Conservation (phyloP, 2,888 invertebrate species). For the Lomographa bimaculata region DNA sequence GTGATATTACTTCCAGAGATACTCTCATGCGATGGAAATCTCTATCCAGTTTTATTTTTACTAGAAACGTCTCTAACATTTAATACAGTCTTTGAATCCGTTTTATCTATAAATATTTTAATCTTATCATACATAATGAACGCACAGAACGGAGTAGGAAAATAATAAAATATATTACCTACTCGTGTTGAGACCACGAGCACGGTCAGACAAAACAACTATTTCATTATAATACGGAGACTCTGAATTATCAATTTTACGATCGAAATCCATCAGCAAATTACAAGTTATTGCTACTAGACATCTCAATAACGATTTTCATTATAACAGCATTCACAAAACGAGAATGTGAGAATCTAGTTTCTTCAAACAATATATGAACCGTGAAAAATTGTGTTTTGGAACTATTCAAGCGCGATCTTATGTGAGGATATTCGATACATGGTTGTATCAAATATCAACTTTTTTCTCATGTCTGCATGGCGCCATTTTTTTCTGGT, state of each 20-base stretch:
- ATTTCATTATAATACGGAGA: slow-evolving; percentile 13
- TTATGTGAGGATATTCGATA: slow-evolving; percentile 49
- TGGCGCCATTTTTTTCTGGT: slow-evolving; percentile 66
- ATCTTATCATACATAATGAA: slow-evolving; percentile 55
- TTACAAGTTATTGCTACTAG: slow-evolving; percentile 42
- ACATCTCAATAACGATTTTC: slow-evolving; percentile 35
- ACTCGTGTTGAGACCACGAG: slow-evolving; percentile 38
- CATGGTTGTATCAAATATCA: slow-evolving; percentile 55
- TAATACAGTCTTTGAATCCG: slow-evolving; percentile 22
- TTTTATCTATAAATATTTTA: slow-evolving; percentile 51
- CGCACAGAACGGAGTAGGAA: slow-evolving; percentile 40
- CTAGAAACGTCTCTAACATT: slow-evolving; percentile 11
- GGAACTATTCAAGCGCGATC: slow-evolving; percentile 58
- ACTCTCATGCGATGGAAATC: slow-evolving; percentile 14
- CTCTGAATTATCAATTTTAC: slow-evolving; percentile 17
- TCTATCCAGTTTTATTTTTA: slow-evolving; percentile 21
- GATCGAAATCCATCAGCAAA: slow-evolving; percentile 30
- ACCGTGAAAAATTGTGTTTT: slow-evolving; percentile 64
- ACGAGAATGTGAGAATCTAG: slow-evolving; percentile 39
- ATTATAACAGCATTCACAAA: slow-evolving; percentile 39
- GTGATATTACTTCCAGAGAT: slow-evolving; percentile 31
- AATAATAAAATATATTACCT: slow-evolving; percentile 50
- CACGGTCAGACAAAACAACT: slow-evolving; percentile 6
- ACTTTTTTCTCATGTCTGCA: slow-evolving; percentile 47
- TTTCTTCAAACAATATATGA: slow-evolving; percentile 47